These are phyloP conservation scores for Acanthornis magna DNA, from an alignment of 2,797 vertebrate genomes.

Conservation along the genomic window DNA sequence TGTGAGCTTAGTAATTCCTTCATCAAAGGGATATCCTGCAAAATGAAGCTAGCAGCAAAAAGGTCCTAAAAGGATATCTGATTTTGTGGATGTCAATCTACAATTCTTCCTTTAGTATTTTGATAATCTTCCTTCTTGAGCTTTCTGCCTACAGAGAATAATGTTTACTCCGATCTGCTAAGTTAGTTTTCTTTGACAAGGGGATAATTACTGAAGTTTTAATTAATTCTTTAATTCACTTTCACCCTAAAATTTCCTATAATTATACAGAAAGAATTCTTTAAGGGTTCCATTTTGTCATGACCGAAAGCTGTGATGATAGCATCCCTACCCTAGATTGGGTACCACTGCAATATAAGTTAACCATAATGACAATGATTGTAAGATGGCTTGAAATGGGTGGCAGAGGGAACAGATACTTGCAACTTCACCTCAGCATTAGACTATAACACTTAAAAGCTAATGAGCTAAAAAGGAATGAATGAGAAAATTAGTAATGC, in stretches of 20 bases:
- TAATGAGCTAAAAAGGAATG: constrained; percentile 43
- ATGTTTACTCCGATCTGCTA: not conserved
- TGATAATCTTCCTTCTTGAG: not conserved
- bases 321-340: not conserved
- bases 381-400: not conserved
- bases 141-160: not conserved
- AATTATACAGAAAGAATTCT: not conserved
- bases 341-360: not conserved
- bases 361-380: not conserved
- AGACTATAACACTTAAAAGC: constrained; percentile 17
- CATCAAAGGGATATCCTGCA: not conserved
- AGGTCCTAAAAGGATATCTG: not conserved
- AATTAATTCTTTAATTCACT: not conserved
- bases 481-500: constrained; percentile 38
- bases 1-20: not conserved
- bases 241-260: not conserved
- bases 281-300: not conserved
- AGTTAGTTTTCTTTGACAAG: not conserved
- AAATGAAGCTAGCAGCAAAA: not conserved
- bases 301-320: not conserved
- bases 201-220: not conserved
- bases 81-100: not conserved
- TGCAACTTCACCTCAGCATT: not conserved
- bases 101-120: not conserved
- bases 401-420: not conserved